Evolutionary conservation across 2,113 vertebrate genomes (phyloP).

Genomic region (Neolamprologus variostigma): DNA sequence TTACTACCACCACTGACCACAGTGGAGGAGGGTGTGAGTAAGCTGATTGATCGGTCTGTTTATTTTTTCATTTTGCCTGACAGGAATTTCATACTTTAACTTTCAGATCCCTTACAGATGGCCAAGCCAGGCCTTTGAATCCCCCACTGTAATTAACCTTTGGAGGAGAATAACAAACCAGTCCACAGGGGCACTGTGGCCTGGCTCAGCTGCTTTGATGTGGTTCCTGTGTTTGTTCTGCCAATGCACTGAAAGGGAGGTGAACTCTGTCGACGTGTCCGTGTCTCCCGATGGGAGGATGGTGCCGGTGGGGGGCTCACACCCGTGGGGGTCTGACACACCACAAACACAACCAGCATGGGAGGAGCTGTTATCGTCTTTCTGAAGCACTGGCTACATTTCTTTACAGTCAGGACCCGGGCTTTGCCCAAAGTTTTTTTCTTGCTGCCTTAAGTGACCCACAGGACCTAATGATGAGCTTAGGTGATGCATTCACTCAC

Average conservation of each 20-base stretch:
- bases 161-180: conserved; percentile 56
- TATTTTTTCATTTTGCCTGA: conserved; percentile 55
- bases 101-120: conserved; percentile 63
- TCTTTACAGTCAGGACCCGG: neutral
- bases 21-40: conserved; percentile 21
- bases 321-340: neutral
- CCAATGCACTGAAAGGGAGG: conserved; percentile 15
- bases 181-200: conserved; percentile 33
- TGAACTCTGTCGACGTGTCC: conserved; percentile 28
- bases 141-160: conserved; percentile 61
- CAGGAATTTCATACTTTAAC: conserved; percentile 45
- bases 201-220: conserved; percentile 43
- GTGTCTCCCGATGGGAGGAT: neutral
- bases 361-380: conserved; percentile 26
- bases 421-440: neutral
- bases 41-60: conserved; percentile 60
- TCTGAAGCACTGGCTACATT: conserved; percentile 5
- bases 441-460: conserved; percentile 8
- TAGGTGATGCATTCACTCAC: neutral
- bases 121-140: conserved; percentile 42
- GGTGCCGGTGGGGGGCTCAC: neutral
- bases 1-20: conserved; percentile 34
- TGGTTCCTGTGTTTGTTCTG: conserved; percentile 52
- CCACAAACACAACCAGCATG: neutral
- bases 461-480: neutral